Percentiles rank a stretch among this genome's conserved stretches.
phyloP scores from a whole-genome alignment of 2,113 vertebrate genomes.

The Ivindomyrus marchei region DNA sequence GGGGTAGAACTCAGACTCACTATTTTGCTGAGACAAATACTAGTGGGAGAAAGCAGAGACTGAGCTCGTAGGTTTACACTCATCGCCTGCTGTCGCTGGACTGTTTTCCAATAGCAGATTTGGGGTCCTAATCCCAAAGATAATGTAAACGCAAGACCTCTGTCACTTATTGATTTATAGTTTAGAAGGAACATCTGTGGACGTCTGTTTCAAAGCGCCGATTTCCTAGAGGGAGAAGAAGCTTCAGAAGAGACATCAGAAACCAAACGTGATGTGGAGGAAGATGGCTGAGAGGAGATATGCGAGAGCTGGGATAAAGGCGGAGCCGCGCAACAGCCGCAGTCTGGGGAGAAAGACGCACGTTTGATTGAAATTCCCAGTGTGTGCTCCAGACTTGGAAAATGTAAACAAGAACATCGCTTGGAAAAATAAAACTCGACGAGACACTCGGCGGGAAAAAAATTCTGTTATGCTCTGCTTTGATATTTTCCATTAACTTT shows the following conservation, averaged over 20 bases:
- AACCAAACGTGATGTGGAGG: constrained; percentile 10
- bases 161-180: constrained; percentile 30
- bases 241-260: constrained; percentile 24
- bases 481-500: constrained; percentile 63
- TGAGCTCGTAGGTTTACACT: constrained; percentile 3
- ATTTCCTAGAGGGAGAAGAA: constrained; percentile 15
- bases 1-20: background rate
- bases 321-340: background rate
- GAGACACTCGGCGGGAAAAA: constrained; percentile 23
- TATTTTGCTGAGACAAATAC: background rate
- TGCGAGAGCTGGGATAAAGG: background rate
- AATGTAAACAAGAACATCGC: constrained; percentile 46
- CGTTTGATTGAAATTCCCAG: constrained; percentile 11
- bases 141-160: constrained; percentile 29
- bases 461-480: constrained; percentile 39
- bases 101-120: constrained; percentile 17
- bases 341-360: background rate
- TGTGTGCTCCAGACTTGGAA: constrained; percentile 11
- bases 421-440: constrained; percentile 49
- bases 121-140: constrained; percentile 11
- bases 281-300: constrained; percentile 39
- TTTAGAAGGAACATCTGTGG: constrained; percentile 25
- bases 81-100: background rate
- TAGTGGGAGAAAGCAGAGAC: background rate
- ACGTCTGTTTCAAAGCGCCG: constrained; percentile 18